Percentiles rank a stretch among this genome's conserved stretches.
These are phyloP conservation scores for Malthinus seriepunctatus DNA, from an alignment of 2,888 invertebrate species.

Conservation along the genomic window DNA sequence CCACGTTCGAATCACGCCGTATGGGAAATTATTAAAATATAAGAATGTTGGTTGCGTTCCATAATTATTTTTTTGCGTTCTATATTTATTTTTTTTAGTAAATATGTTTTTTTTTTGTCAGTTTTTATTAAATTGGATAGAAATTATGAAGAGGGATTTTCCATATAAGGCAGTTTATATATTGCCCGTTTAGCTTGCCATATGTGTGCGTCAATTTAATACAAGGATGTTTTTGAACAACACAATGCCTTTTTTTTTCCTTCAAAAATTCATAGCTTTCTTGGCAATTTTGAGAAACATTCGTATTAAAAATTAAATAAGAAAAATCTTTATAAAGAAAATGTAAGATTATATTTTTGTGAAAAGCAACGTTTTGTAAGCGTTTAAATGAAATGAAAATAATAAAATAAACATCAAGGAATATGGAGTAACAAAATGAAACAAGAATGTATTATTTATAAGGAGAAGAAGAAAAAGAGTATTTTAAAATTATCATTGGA, in stretches of 20 bases:
- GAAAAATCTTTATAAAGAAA: constrained; percentile 5
- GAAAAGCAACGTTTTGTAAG: background rate
- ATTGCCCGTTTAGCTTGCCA: too few relatives aligned
- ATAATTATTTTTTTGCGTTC: too few relatives aligned
- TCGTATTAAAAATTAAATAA: constrained; percentile 2
- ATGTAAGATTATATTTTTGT: background rate
- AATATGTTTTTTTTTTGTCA: too few relatives aligned
- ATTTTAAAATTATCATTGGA: background rate
- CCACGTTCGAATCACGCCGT: too few relatives aligned
- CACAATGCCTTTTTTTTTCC: background rate
- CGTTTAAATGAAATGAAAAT: background rate
- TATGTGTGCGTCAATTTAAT: too few relatives aligned
- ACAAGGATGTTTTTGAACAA: background rate
- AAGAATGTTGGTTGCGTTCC: too few relatives aligned
- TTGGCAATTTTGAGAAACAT: constrained; percentile 6
- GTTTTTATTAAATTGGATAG: too few relatives aligned
- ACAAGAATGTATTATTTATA: constrained; percentile 6
- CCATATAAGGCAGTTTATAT: too few relatives aligned
- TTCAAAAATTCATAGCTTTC: constrained; percentile 4
- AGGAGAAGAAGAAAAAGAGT: background rate
- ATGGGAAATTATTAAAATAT: too few relatives aligned
- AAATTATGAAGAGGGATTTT: too few relatives aligned
- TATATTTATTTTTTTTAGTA: too few relatives aligned
- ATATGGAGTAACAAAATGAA: constrained; percentile 1
- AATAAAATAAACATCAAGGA: constrained; percentile 2